Base-by-base conservation (phyloP, 1,140 invertebrate species). In the Rhopalosiphum maidis region DNA sequence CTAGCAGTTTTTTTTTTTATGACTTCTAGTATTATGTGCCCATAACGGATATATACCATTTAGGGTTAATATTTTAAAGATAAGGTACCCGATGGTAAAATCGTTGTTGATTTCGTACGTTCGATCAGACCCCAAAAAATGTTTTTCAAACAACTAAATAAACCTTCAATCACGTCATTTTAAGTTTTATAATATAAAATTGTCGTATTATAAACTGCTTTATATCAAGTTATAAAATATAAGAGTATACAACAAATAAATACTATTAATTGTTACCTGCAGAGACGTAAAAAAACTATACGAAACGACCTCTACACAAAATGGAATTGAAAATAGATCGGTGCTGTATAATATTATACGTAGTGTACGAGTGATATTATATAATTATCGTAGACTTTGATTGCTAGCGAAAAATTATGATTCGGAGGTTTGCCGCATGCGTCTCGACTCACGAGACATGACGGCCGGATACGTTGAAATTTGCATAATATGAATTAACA, bases 71-170 rank as follows among this genome's bases (percentile, higher is more conserved):
- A 60, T 30, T 25, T 25, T 25, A 9, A 11, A 60, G 55, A 25
- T 60, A 0, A n/a, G 8, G 9, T n/a, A n/a, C 3, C 4, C 0
- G 0, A 77, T n/a, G 11, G 11, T 5, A n/a, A 30, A 68, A n/a
- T 77, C 30, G 5, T 77, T 77, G n/a, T 5, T 77, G 21, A 77
- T 18, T 77, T 15, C 5, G 4, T 77, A 1, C 9, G 30, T n/a
- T n/a, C 60, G n/a, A 21, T 77, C 4, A 18, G n/a, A n/a, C n/a
- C 4, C 9, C 30, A 4, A 68, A 30, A 68, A 11, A n/a, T 18
- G 11, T 77, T 77, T 77, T 11, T 11, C n/a, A 30, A 68, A 30
- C 0, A 11, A 77, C 18, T 23, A 35, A 35, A 77, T 6, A 77
- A 77, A n/a, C n/a, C n/a, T 21, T 5, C 8, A 77, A n/a, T 77